Percentiles rank a stretch among this genome's conserved stretches.
phyloP scores from a whole-genome alignment of 2,797 vertebrate genomes.

The Galaxias olidus region DNA sequence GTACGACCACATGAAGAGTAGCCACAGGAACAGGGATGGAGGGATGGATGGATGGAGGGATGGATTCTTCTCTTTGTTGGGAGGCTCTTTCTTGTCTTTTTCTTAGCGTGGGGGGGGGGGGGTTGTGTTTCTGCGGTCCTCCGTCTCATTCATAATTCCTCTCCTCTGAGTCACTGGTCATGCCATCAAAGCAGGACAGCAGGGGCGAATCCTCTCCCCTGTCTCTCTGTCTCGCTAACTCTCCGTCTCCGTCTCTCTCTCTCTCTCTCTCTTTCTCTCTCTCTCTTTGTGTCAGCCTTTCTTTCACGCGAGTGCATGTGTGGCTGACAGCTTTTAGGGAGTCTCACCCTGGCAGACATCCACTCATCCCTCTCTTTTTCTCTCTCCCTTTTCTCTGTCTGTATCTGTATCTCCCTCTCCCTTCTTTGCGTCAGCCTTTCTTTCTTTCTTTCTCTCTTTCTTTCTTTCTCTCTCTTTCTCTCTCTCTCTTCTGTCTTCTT shows the following conservation, averaged over 20 bases:
- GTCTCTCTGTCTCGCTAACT: conserved; percentile 15
- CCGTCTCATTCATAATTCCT: conserved; percentile 57
- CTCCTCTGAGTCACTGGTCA: conserved; percentile 61
- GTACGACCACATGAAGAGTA: conserved; percentile 49
- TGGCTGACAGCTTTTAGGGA: too few species aligned
- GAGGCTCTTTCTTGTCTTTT: conserved; percentile 40
- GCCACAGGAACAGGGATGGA: conserved; percentile 34
- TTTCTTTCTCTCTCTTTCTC: neutral
- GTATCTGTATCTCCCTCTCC: too few species aligned
- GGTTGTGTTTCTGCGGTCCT: conserved; percentile 42
- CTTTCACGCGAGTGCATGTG: too few species aligned
- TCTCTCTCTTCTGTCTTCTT: neutral
- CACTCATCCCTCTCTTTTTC: too few species aligned
- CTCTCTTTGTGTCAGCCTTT: too few species aligned
- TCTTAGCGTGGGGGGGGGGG: conserved; percentile 41
- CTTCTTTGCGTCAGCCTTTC: too few species aligned
- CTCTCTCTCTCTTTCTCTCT: too few species aligned
- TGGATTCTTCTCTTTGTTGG: conserved; percentile 13
- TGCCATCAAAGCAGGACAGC: conserved; percentile 43
- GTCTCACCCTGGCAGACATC: too few species aligned
- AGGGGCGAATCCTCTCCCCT: conserved; percentile 29
- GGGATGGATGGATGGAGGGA: conserved; percentile 39
- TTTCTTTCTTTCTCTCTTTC: conserved; percentile 4
- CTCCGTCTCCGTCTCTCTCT: conserved; percentile 24
- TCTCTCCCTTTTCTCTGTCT: too few species aligned